These are phyloP conservation scores for Phallusia fumigata DNA, from an alignment of 23 tunicate genomes.

Conservation along the genomic window DNA sequence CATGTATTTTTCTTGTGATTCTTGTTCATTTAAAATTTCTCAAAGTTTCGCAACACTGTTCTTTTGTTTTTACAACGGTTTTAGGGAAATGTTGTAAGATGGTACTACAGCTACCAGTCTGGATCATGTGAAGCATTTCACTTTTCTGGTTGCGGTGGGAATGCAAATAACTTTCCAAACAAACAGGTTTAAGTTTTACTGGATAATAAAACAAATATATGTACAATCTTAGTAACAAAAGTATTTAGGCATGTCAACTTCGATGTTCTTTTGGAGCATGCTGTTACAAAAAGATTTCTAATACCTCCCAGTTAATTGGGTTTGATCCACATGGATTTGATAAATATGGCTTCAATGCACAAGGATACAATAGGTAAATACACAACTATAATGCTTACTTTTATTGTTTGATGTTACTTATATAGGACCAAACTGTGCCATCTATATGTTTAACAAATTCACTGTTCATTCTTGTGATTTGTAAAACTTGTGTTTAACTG, in stretches of 20 bases:
- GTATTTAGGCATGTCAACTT: constrained; percentile 57
- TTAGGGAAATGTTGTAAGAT: constrained; percentile 42
- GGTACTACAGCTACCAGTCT: constrained; percentile 53
- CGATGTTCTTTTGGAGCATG: constrained; percentile 87
- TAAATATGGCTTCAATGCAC: constrained; percentile 74
- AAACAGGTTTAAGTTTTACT: constrained; percentile 26
- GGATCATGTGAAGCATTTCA: constrained; percentile 48
- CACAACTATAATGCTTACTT: too few species aligned
- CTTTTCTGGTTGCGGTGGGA: constrained; percentile 83
- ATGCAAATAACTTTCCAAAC: constrained; percentile 74
- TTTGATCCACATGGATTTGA: constrained; percentile 76
- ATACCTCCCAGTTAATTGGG: constrained; percentile 45
- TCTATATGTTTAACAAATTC: too few species aligned
- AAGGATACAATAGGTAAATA: constrained; percentile 65
- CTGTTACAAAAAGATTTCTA: constrained; percentile 58
- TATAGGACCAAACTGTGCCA: too few species aligned
- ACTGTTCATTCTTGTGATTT: too few species aligned
- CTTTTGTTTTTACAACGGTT: not conserved
- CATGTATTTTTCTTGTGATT: too few species aligned
- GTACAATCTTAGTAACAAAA: not conserved
- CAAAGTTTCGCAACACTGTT: too few species aligned
- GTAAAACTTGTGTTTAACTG: not conserved
- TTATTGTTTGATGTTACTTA: too few species aligned
- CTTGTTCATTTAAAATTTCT: too few species aligned
- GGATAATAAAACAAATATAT: not conserved